Conservation (phyloP, 1,140 invertebrate genomes). For the Papilio machaon region DNA sequence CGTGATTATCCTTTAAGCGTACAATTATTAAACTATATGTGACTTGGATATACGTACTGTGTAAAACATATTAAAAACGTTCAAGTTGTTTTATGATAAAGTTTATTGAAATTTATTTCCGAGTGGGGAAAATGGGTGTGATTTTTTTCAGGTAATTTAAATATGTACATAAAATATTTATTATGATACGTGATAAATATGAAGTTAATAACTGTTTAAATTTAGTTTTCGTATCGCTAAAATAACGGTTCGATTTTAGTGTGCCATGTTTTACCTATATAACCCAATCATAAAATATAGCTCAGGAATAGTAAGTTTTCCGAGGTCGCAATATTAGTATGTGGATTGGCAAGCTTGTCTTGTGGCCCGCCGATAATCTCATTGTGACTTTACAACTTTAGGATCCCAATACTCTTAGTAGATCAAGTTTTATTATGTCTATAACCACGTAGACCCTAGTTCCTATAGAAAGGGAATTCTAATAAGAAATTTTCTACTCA, state of each 20-base stretch:
- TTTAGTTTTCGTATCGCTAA: neutral
- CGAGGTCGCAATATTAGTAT: neutral
- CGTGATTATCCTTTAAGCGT: neutral
- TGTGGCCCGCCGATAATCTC: slow-evolving; percentile 14
- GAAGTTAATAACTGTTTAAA: slow-evolving; percentile 4
- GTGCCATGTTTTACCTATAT: slow-evolving; percentile 12
- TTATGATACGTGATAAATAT: neutral
- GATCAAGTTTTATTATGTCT: slow-evolving; percentile 21
- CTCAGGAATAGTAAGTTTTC: slow-evolving; percentile 6
- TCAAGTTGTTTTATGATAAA: too few species aligned
- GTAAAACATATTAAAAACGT: neutral
- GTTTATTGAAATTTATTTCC: too few species aligned
- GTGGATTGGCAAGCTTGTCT: neutral
- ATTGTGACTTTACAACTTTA: slow-evolving; percentile 22
- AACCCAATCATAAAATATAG: slow-evolving; percentile 6
- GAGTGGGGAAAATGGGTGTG: too few species aligned
- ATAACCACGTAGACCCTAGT: slow-evolving; percentile 5
- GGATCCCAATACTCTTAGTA: slow-evolving; percentile 16
- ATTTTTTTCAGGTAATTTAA: too few species aligned
- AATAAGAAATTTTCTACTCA: neutral
- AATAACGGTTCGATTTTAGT: neutral
- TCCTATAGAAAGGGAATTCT: neutral
- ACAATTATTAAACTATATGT: neutral
- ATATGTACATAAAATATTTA: neutral
- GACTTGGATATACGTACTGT: neutral